These are phyloP conservation scores for Liodrosophila aerea DNA, from an alignment of 2,888 invertebrate genomes.

Conservation along the genomic window DNA sequence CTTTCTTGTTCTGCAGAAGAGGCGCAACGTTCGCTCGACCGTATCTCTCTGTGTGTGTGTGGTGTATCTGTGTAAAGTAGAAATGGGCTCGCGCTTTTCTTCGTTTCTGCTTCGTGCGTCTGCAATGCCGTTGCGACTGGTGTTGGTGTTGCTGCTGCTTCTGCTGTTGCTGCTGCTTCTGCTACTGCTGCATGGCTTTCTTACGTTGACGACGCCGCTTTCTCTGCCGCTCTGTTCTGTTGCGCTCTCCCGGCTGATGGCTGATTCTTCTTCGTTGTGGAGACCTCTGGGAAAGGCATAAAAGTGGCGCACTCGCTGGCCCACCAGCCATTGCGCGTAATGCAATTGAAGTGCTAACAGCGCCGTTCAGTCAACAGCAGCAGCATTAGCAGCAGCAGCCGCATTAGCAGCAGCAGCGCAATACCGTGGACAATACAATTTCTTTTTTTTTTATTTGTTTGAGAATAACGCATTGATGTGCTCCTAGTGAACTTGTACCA, in stretches of 20 bases:
- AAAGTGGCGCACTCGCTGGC: constrained; percentile 82
- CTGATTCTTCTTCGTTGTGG: constrained; percentile 61
- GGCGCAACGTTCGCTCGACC: constrained; percentile 42
- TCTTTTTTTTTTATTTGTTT: constrained; percentile 41
- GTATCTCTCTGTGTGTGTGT: constrained; percentile 26
- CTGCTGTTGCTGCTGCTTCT: constrained; percentile 14
- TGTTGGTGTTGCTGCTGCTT: constrained; percentile 10
- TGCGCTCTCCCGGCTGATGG: constrained; percentile 50
- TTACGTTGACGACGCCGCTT: constrained; percentile 44
- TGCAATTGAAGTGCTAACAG: constrained; percentile 83
- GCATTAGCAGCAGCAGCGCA: constrained; percentile 33
- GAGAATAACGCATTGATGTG: constrained; percentile 30
- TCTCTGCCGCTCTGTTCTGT: constrained; percentile 53
- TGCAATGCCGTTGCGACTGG: constrained; percentile 36
- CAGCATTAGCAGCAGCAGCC: constrained; percentile 30
- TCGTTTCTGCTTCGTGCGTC: constrained; percentile 54
- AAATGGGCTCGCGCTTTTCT: constrained; percentile 72
- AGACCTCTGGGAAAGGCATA: constrained; percentile 82
- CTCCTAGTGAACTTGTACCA: constrained; percentile 63
- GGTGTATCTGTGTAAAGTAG: constrained; percentile 46
- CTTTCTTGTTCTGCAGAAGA: constrained; percentile 54
- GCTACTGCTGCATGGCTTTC: constrained; percentile 40
- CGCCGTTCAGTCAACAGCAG: constrained; percentile 62
- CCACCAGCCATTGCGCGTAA: constrained; percentile 83
- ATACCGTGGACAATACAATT: constrained; percentile 44